These are phyloP conservation scores for Orchesellides sinensis DNA, from an alignment of 2,888 invertebrate species.

Conservation along the genomic window DNA sequence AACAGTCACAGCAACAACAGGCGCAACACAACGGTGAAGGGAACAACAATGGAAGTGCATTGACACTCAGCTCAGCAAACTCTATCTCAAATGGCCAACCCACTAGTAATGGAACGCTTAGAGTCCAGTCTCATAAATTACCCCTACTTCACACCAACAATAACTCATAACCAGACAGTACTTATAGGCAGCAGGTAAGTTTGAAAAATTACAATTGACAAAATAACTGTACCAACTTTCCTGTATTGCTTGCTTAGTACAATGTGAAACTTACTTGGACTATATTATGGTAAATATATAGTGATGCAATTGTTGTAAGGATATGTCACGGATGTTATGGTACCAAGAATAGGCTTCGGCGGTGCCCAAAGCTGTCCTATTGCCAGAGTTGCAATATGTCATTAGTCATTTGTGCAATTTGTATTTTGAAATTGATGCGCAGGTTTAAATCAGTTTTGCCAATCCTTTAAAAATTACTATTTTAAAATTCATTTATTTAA, in stretches of 20 bases:
- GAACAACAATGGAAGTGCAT: constrained; percentile 73
- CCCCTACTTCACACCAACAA: constrained; percentile 74
- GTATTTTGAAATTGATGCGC: too few relatives aligned
- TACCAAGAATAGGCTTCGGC: too few relatives aligned
- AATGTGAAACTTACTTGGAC: constrained; percentile 4
- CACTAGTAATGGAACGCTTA: constrained; percentile 73
- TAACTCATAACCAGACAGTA: constrained; percentile 69
- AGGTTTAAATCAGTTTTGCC: too few relatives aligned
- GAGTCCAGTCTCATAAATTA: constrained; percentile 75
- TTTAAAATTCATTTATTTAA: too few relatives aligned
- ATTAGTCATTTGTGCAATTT: too few relatives aligned
- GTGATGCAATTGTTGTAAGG: too few relatives aligned
- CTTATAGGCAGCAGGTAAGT: constrained; percentile 67
- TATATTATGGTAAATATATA: too few relatives aligned
- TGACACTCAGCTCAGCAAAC: constrained; percentile 73
- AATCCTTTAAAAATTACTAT: too few relatives aligned
- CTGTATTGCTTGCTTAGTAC: constrained; percentile 5
- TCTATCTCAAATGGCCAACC: constrained; percentile 71
- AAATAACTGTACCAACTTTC: too few relatives aligned
- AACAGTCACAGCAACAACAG: constrained; percentile 39
- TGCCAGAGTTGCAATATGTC: too few relatives aligned
- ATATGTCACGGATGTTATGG: too few relatives aligned
- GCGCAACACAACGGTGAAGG: constrained; percentile 71
- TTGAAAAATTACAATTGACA: background rate
- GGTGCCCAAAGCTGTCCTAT: too few relatives aligned